phyloP scores from a whole-genome alignment of 2,797 vertebrate species.

The Oreortyx pictus region DNA sequence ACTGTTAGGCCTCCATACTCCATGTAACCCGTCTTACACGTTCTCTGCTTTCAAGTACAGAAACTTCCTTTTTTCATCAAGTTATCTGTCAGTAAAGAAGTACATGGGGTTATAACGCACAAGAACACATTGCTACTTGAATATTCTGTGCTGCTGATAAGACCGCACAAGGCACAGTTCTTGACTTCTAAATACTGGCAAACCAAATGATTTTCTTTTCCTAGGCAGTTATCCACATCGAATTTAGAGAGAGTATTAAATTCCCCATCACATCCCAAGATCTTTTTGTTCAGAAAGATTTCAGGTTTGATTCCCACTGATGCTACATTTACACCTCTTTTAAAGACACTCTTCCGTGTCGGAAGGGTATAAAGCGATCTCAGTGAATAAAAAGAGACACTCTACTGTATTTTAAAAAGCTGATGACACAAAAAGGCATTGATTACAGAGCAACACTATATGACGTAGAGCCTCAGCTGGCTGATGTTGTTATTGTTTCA shows the following conservation, averaged over 20 bases:
- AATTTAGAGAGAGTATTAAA: background rate
- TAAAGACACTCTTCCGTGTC: background rate
- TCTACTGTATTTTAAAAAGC: background rate
- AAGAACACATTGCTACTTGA: slow-evolving; percentile 50
- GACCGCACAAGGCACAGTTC: slow-evolving; percentile 59
- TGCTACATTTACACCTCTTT: slow-evolving; percentile 24
- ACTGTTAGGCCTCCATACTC: background rate
- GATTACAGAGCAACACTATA: slow-evolving; percentile 21
- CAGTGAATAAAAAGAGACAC: background rate
- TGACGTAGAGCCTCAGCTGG: slow-evolving; percentile 12
- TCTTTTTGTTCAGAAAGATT: slow-evolving; percentile 19
- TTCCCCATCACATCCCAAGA: slow-evolving; percentile 2
- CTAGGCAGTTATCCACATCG: slow-evolving; percentile 24
- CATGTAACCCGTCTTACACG: slow-evolving; percentile 52
- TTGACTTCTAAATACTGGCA: slow-evolving; percentile 46
- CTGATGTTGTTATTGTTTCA: background rate
- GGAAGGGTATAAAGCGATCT: background rate
- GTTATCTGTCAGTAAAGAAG: slow-evolving; percentile 50
- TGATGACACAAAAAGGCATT: slow-evolving; percentile 40
- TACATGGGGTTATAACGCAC: slow-evolving; percentile 51
- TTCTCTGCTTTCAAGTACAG: slow-evolving; percentile 39
- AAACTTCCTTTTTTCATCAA: slow-evolving; percentile 35
- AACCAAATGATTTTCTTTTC: slow-evolving; percentile 34
- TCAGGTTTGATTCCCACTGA: background rate
- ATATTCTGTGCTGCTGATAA: slow-evolving; percentile 54